A percentile compares a stretch with the other conserved stretches of the same genome.
Conservation (phyloP, 2,888 invertebrate species). For the Pogonocherus hispidulus region DNA sequence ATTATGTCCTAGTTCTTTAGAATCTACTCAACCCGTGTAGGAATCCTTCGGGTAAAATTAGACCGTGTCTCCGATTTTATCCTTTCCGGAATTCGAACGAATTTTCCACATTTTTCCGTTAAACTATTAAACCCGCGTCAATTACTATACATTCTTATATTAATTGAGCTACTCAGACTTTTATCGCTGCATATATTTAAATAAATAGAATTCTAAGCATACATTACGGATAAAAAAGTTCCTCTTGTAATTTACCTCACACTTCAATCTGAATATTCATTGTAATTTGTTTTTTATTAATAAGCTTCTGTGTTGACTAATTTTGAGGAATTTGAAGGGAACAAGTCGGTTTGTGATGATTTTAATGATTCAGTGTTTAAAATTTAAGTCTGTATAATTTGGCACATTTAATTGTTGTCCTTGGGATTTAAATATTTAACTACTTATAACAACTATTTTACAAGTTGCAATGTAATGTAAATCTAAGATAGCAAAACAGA, state of each 20-base stretch:
- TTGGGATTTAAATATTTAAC: too few species aligned
- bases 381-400: too few species aligned
- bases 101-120: not conserved
- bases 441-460: too few species aligned
- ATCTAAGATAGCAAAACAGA: too few species aligned
- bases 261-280: not conserved
- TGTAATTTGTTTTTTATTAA: not conserved
- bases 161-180: not conserved
- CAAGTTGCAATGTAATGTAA: too few species aligned
- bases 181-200: slow-evolving; percentile 8
- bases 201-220: not conserved
- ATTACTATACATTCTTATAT: not conserved
- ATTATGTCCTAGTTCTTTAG: too few species aligned
- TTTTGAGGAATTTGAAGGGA: not conserved
- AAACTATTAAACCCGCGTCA: not conserved
- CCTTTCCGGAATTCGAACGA: not conserved
- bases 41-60: too few species aligned
- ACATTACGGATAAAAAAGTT: not conserved
- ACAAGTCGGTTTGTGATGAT: not conserved
- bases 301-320: not conserved
- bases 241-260: slow-evolving; percentile 6
- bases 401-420: not conserved
- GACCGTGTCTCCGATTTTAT: too few species aligned
- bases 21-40: too few species aligned
- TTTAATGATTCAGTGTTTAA: not conserved